These are phyloP conservation scores for Allolobophora icterica DNA, from an alignment of 2,888 invertebrate species.

Conservation along the genomic window DNA sequence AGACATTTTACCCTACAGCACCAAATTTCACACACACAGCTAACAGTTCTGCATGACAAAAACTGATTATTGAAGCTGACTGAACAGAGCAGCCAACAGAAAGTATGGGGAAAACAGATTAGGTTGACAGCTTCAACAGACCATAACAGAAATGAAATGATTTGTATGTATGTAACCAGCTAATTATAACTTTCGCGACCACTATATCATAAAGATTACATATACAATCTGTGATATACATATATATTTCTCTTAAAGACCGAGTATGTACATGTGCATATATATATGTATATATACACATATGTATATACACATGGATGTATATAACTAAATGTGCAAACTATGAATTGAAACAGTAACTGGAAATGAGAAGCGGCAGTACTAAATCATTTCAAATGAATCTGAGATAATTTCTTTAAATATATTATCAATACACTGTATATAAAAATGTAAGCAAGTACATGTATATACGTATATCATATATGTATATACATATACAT, in stretches of 20 bases:
- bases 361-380: neutral
- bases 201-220: too few species aligned
- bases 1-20: neutral
- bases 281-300: conserved; percentile 7
- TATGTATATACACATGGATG: conserved; percentile 26
- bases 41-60: neutral
- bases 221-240: neutral
- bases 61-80: neutral
- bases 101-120: neutral
- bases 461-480: conserved; percentile 28
- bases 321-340: neutral
- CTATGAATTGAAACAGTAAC: neutral
- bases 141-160: neutral
- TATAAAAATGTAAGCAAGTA: conserved; percentile 20
- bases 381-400: conserved; percentile 19
- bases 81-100: neutral
- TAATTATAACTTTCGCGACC: neutral
- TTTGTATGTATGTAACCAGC: neutral
- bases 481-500: conserved; percentile 25
- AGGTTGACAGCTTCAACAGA: neutral
- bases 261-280: conserved; percentile 22
- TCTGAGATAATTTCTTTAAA: conserved; percentile 30
- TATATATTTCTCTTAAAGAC: neutral
- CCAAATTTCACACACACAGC: neutral
- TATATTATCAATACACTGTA: conserved; percentile 32